These are phyloP conservation scores for Nebria ingens DNA, from an alignment of 1,140 invertebrate species.

Conservation along the genomic window DNA sequence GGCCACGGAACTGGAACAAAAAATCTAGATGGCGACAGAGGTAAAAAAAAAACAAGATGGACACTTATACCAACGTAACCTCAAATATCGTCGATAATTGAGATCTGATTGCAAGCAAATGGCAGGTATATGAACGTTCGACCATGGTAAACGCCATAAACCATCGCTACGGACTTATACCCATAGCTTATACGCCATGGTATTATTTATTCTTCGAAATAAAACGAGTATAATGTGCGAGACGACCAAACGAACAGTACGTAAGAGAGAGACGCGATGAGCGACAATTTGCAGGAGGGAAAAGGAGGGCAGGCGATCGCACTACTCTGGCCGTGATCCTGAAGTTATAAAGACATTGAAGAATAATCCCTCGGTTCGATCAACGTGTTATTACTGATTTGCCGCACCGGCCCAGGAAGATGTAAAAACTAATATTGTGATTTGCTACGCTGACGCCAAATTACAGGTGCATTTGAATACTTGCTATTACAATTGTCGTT, in stretches of 20 bases:
- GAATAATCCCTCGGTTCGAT: not conserved
- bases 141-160: not conserved
- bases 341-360: not conserved
- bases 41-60: conserved; percentile 3
- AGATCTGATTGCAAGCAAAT: conserved; percentile 8
- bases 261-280: not conserved
- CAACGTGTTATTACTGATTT: conserved; percentile 5
- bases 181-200: not conserved
- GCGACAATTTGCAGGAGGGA: not conserved
- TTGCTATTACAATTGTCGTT: not conserved
- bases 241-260: not conserved
- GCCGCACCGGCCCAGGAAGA: not conserved
- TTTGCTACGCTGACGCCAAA: not conserved
- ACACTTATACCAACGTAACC: not conserved
- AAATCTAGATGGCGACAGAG: conserved; percentile 1
- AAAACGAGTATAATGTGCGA: not conserved
- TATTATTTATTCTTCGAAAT: conserved; percentile 1
- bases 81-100: conserved; percentile 9
- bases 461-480: conserved; percentile 8
- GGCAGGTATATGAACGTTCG: conserved; percentile 4
- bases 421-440: conserved; percentile 6
- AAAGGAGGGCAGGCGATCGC: not conserved
- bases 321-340: not conserved
- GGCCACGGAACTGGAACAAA: not conserved
- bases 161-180: not conserved